Percentiles rank a stretch among this genome's conserved stretches.
phyloP scores from a whole-genome alignment of 2,888 invertebrate genomes.

The Timandra comae region DNA sequence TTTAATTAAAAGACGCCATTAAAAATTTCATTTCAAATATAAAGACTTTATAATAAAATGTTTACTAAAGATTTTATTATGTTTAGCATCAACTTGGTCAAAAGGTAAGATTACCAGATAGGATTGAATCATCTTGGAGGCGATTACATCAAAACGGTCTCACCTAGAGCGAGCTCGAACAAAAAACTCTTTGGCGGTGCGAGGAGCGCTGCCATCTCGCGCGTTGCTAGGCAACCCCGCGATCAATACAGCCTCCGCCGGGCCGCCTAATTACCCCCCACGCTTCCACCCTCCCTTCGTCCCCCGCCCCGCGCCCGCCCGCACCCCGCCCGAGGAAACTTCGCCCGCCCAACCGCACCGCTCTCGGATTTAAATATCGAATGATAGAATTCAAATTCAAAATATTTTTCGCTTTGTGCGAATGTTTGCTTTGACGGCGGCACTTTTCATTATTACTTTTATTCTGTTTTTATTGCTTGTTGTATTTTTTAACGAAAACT shows the following conservation, averaged over 20 bases:
- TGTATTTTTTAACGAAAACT: too few species aligned
- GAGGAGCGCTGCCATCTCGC: conserved; percentile 68
- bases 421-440: conserved; percentile 52
- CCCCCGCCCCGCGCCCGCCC: conserved; percentile 31
- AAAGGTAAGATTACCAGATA: conserved; percentile 41
- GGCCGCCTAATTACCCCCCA: conserved; percentile 71
- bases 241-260: conserved; percentile 77
- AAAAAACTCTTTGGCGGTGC: conserved; percentile 59
- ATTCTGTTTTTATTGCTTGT: conserved; percentile 34
- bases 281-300: conserved; percentile 24
- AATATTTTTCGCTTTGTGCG: conserved; percentile 60
- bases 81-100: conserved; percentile 20
- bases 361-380: conserved; percentile 71
- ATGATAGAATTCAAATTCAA: conserved; percentile 74
- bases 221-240: conserved; percentile 71
- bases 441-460: conserved; percentile 16
- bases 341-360: conserved; percentile 54
- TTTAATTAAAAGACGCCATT: too few species aligned
- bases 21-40: too few species aligned
- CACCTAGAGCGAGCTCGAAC: conserved; percentile 64
- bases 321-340: conserved; percentile 45
- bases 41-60: too few species aligned
- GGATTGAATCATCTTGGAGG: conserved; percentile 62
- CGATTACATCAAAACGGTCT: conserved; percentile 70
- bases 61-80: too few species aligned